A percentile compares a stretch with the other conserved stretches of the same genome.
Evolutionary conservation across 2,113 vertebrate genomes (phyloP).

Genomic region (Pomatostomus ruficeps): DNA sequence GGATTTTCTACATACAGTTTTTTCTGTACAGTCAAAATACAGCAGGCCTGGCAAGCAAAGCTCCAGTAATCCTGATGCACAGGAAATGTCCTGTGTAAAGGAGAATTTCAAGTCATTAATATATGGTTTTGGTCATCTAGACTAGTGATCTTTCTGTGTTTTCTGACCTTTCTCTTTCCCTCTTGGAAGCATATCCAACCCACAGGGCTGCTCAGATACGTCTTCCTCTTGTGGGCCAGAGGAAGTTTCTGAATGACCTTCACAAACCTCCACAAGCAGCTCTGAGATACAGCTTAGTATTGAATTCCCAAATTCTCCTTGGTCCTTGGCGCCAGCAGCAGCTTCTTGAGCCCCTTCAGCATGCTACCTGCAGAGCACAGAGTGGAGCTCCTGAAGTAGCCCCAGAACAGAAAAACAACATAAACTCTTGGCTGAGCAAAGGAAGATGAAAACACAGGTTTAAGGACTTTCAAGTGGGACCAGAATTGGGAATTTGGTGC

Average conservation of each 20-base stretch:
- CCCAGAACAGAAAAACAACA: not conserved
- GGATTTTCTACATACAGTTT: not conserved
- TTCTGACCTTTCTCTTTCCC: not conserved
- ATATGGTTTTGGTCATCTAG: not conserved
- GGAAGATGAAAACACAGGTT: not conserved
- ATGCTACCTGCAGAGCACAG: not conserved
- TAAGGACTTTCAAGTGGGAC: not conserved
- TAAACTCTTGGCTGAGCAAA: not conserved
- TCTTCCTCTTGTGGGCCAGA: not conserved
- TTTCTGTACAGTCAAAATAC: not conserved
- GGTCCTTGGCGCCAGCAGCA: fast-evolving
- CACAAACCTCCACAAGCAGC: not conserved
- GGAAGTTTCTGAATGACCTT: not conserved
- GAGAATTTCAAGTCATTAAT: not conserved
- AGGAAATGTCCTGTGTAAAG: not conserved
- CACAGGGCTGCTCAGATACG: fast-evolving
- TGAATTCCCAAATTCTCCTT: not conserved
- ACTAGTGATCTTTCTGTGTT: not conserved
- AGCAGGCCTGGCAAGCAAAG: not conserved
- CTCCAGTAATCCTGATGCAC: not conserved
- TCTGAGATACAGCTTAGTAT: not conserved
- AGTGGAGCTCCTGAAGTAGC: not conserved
- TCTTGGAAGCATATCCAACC: not conserved
- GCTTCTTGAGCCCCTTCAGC: not conserved
- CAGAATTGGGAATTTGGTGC: not conserved